Conservation (phyloP, 2,113 vertebrate genomes). For the Sisor rabdophorus region DNA sequence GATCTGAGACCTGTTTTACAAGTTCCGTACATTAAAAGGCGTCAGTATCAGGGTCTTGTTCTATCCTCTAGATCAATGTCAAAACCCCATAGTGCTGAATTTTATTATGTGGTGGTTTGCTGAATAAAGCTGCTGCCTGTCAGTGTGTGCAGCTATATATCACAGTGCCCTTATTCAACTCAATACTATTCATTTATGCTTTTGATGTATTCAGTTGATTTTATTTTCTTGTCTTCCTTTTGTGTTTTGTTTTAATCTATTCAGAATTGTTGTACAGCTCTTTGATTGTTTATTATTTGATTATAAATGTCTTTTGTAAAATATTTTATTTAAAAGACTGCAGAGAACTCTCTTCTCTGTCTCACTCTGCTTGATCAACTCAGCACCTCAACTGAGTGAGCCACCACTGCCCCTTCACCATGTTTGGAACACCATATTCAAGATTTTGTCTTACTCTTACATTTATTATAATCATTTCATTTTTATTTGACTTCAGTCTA, state of each 20-base stretch:
- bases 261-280: not conserved
- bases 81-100: not conserved
- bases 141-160: constrained; percentile 6
- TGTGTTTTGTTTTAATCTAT: constrained; percentile 13
- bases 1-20: constrained; percentile 19
- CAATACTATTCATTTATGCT: not conserved
- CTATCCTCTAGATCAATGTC: constrained; percentile 4
- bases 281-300: constrained; percentile 14
- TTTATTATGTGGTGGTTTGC: constrained; percentile 22
- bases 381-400: too few relatives aligned
- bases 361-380: too few relatives aligned
- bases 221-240: constrained; percentile 8
- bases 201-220: constrained; percentile 26
- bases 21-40: not conserved
- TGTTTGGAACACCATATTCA: too few relatives aligned
- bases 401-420: too few relatives aligned
- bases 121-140: constrained; percentile 20
- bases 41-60: not conserved
- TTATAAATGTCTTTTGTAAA: not conserved
- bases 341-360: not conserved
- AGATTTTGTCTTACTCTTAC: too few relatives aligned
- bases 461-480: too few relatives aligned
- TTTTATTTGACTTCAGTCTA: too few relatives aligned
- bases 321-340: not conserved
- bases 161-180: constrained; percentile 14